Conservation (phyloP, 1,140 invertebrate genomes). For the Cecropterus lyciades region DNA sequence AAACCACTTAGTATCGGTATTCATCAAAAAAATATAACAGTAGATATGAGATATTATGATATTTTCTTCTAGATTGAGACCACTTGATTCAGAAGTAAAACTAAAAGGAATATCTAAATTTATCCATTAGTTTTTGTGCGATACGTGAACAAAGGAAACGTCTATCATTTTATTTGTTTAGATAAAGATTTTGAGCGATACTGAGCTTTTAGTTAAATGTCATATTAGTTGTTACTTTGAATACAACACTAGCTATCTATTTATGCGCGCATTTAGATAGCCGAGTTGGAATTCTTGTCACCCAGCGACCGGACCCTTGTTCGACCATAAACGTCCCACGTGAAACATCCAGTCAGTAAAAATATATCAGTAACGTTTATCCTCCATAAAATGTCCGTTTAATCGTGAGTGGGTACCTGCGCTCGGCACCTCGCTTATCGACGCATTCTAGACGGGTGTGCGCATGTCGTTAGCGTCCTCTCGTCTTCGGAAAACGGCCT, state of each 20-base stretch:
- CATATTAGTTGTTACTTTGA: background rate
- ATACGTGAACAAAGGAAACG: no score
- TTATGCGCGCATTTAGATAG: conserved; percentile 41
- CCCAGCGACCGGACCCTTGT: conserved; percentile 8
- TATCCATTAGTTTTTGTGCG: no score
- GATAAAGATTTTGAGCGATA: no score
- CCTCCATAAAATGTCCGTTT: conserved; percentile 57
- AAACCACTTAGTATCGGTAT: no score
- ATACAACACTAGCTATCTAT: background rate
- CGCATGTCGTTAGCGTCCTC: conserved; percentile 22
- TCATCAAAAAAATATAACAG: no score
- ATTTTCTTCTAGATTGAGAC: no score
- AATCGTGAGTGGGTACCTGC: conserved; percentile 48
- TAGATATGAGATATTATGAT: no score
- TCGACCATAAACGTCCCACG: conserved; percentile 38
- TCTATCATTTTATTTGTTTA: no score
- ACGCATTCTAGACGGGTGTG: conserved; percentile 51
- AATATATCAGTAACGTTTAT: conserved; percentile 31
- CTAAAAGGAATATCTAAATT: no score
- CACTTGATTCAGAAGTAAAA: no score
- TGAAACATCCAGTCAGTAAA: conserved; percentile 35
- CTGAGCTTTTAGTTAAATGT: background rate
- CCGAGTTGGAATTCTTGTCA: conserved; percentile 35
- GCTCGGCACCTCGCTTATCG: conserved; percentile 55
- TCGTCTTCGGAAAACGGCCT: conserved; percentile 17